Percentiles rank a stretch among this genome's conserved stretches.
phyloP scores from a whole-genome alignment of 2,888 invertebrate species.

The Lymantria monacha region DNA sequence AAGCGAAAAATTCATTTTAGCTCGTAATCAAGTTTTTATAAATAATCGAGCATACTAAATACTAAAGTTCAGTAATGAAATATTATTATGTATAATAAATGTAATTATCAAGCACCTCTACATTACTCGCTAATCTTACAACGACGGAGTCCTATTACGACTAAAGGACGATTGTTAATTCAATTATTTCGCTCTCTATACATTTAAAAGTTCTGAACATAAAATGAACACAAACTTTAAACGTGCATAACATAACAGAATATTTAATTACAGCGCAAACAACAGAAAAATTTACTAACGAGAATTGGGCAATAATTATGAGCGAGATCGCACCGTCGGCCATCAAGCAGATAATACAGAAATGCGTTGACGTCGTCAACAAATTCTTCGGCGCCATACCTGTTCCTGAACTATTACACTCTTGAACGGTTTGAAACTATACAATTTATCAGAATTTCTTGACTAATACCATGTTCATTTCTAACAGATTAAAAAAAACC shows the following conservation, averaged over 20 bases:
- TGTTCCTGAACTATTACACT: conserved; percentile 46
- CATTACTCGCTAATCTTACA: no score
- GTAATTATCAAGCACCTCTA: no score
- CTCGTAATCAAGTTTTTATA: no score
- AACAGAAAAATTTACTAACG: conserved; percentile 68
- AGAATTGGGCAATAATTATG: conserved; percentile 74
- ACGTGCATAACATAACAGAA: conserved; percentile 18
- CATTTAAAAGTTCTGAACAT: no score
- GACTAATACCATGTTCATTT: no score
- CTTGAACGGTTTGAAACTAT: conserved; percentile 55
- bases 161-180: no score
- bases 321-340: conserved; percentile 72
- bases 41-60: no score
- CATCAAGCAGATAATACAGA: conserved; percentile 62
- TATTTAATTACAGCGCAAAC: conserved; percentile 63
- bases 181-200: no score
- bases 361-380: conserved; percentile 62
- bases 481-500: neutral
- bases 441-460: neutral
- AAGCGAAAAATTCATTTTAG: no score
- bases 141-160: no score
- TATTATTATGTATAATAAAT: no score
- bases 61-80: no score
- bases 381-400: conserved; percentile 61
- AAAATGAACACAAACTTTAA: neutral